Evolutionary conservation across 2,888 invertebrate genomes (phyloP), one percentile per base, ranked within the genome.

Genomic region (Dascillus cervinus): DNA sequence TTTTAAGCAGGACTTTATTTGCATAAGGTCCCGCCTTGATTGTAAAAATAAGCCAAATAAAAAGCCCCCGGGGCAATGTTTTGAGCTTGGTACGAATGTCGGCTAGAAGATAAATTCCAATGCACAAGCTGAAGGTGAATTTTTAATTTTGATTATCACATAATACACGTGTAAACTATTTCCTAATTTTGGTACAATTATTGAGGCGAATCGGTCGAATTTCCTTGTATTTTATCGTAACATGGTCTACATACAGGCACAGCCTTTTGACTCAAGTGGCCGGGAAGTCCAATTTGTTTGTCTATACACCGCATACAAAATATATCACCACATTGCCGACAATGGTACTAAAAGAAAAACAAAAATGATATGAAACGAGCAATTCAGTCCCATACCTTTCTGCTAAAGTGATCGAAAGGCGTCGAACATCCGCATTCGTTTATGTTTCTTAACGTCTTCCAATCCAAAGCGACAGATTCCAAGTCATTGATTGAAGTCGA

Each of bases 241-340:
- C 94, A 95, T 34, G 79, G 77, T 56, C 85, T 81, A 65, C 94
- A 95, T 3, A 90, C 87, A 22, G 94, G 90, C 23, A 87, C 88
- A 32, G 82, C 73, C 52, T 79, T 78, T 47, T 83, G 80, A 22
- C 82, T 80, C 17, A 79, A 70, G 59, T 90, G 86, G 36, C 91
- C 89, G 12, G 88, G 81, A 29, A 94, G 72, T 12, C 81, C 69
- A 30, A 77, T 75, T 50, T 76, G 74, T 40, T 75, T 74, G 49
- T 81, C 81, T 55, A 95, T 89, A 65, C 97, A 97, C 22, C 95
- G 77, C 29, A 83, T 82, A 65, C 97, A 97, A 65, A 88, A 89
- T 36, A 94, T 84, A 44, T 90, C 83, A 6, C 96, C 96, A 64
- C 97, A 97, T 53, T 85, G 82, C 83, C 94, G 88, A 67, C 97